Conservation (phyloP, 2,797 vertebrate genomes). For the Eleutherodactylus coqui region DNA sequence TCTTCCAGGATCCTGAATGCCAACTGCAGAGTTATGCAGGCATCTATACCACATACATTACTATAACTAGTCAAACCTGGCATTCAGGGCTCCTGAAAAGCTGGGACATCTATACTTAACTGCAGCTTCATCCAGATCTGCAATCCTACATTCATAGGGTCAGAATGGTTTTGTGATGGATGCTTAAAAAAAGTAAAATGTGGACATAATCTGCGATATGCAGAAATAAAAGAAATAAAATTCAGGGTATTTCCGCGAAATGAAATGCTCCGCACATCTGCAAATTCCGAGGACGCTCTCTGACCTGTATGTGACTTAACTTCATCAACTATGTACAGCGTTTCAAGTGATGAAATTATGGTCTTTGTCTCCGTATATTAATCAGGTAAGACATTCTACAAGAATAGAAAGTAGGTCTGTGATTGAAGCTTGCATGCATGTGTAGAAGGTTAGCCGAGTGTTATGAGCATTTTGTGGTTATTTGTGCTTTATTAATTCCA, state of each 20-base stretch:
- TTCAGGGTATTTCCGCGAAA: neutral
- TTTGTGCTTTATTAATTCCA: no score
- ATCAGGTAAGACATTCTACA: neutral
- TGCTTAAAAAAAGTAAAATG: neutral
- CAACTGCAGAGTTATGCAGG: no score
- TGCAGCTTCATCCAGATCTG: neutral
- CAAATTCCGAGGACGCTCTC: neutral
- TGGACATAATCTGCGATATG: neutral
- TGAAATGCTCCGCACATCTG: neutral
- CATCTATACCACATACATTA: no score
- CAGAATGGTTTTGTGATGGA: neutral
- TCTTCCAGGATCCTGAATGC: no score
- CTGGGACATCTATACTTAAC: neutral
- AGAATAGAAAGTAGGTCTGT: neutral
- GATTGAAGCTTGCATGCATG: neutral
- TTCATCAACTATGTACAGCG: neutral
- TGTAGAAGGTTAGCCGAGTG: no score
- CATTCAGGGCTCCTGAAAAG: no score
- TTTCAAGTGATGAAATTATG: conserved; percentile 4
- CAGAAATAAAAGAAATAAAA: neutral
- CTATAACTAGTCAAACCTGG: no score
- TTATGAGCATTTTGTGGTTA: no score
- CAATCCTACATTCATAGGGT: neutral
- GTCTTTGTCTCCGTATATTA: neutral
- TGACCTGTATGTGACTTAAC: neutral